These are phyloP conservation scores for Notoglanidium macrostoma DNA, from an alignment of 2,797 vertebrate genomes.

Conservation along the genomic window DNA sequence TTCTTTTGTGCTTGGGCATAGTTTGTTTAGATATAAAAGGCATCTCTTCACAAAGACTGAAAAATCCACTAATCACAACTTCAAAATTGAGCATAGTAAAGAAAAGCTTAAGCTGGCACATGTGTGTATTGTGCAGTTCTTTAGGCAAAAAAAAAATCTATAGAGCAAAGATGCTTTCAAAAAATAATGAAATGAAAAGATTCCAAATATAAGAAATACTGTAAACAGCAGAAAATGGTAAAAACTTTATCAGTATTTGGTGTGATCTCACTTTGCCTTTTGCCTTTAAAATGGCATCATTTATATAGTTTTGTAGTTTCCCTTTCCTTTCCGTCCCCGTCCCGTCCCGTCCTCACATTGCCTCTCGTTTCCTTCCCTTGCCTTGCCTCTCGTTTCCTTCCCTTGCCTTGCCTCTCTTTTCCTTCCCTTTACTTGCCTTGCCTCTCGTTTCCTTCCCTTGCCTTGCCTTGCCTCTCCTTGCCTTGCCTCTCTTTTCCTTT, in stretches of 20 bases:
- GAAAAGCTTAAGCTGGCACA: neutral
- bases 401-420: no score
- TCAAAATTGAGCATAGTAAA: neutral
- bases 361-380: neutral
- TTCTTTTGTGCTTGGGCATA: neutral
- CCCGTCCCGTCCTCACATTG: neutral
- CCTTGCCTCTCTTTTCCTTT: neutral
- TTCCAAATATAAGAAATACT: neutral
- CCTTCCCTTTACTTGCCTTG: accelerated
- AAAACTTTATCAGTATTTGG: neutral
- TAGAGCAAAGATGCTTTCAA: neutral
- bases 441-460: neutral
- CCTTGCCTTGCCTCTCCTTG: no score
- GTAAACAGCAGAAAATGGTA: neutral
- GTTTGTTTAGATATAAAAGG: neutral
- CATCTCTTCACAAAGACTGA: neutral
- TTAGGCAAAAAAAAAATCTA: neutral
- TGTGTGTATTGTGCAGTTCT: neutral
- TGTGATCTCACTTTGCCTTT: neutral
- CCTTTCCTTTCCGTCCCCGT: neutral
- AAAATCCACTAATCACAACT: neutral
- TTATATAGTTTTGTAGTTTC: neutral
- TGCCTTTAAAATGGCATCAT: neutral
- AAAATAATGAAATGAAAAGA: neutral
- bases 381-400: neutral